These are phyloP conservation scores for Gymnobelideus leadbeateri DNA, from an alignment of 2,113 vertebrate genomes.

Conservation along the genomic window DNA sequence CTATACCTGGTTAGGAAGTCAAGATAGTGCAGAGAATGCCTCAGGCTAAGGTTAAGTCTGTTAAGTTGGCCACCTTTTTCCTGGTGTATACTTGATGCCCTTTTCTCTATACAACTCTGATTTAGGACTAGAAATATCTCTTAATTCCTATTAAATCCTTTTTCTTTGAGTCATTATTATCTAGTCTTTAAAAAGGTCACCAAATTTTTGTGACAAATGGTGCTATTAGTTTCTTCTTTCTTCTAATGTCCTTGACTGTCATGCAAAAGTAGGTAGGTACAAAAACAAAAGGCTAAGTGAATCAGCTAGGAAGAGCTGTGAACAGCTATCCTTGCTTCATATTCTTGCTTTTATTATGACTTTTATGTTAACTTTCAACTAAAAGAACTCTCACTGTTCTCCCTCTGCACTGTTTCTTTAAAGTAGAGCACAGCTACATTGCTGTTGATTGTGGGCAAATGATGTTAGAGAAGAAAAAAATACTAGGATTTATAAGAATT, in stretches of 20 bases:
- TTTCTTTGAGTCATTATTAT: not conserved
- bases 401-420: not conserved
- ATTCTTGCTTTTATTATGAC: not conserved
- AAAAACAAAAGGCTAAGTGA: not conserved
- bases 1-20: too few species aligned
- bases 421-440: not conserved
- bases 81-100: not conserved
- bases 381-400: not conserved
- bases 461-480: not conserved
- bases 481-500: not conserved
- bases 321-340: not conserved
- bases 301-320: not conserved
- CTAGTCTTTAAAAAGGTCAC: not conserved
- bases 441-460: not conserved
- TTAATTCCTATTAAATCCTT: not conserved
- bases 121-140: not conserved
- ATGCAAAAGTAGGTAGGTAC: not conserved
- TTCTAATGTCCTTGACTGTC: not conserved
- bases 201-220: not conserved
- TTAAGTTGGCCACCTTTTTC: not conserved
- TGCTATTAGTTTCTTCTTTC: not conserved
- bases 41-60: not conserved
- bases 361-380: not conserved
- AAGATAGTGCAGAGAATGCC: too few species aligned
- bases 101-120: not conserved